A percentile compares a stretch with the other conserved stretches of the same genome.
Conservation (phyloP, 2,888 invertebrate genomes). For the Brachylomia viminalis region DNA sequence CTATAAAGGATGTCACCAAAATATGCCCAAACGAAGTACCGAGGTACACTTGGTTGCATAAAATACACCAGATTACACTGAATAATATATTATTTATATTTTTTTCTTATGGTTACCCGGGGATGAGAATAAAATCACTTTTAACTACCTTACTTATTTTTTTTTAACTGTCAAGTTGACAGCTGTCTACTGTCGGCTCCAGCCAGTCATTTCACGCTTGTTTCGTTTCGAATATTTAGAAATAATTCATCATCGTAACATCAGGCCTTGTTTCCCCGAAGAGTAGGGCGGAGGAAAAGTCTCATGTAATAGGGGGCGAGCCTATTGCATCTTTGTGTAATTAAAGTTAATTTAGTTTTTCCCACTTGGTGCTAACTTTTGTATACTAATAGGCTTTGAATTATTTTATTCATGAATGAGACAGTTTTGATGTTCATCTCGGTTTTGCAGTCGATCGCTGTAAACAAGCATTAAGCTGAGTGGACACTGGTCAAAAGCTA, state of each 20-base stretch:
- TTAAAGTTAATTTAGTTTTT: too few relatives aligned
- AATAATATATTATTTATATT: not conserved
- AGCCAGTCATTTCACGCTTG: not conserved
- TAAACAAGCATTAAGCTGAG: not conserved
- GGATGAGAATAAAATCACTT: not conserved
- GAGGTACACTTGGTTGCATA: not conserved
- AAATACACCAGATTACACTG: not conserved
- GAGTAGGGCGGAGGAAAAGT: too few relatives aligned
- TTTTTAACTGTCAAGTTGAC: not conserved
- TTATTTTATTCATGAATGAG: too few relatives aligned
- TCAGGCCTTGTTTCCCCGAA: too few relatives aligned
- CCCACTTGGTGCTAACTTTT: too few relatives aligned
- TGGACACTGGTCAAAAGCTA: not conserved
- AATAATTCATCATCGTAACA: too few relatives aligned
- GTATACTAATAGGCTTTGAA: too few relatives aligned
- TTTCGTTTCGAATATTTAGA: not conserved
- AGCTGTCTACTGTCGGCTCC: not conserved
- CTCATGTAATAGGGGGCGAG: too few relatives aligned
- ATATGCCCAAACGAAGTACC: too few relatives aligned
- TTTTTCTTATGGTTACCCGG: not conserved
- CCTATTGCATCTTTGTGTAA: too few relatives aligned
- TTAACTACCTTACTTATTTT: not conserved
- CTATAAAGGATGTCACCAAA: too few relatives aligned
- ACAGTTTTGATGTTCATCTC: not conserved
- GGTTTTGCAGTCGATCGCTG: not conserved